phyloP scores from a whole-genome alignment of 2,888 invertebrate genomes.

The Apoderus coryli region DNA sequence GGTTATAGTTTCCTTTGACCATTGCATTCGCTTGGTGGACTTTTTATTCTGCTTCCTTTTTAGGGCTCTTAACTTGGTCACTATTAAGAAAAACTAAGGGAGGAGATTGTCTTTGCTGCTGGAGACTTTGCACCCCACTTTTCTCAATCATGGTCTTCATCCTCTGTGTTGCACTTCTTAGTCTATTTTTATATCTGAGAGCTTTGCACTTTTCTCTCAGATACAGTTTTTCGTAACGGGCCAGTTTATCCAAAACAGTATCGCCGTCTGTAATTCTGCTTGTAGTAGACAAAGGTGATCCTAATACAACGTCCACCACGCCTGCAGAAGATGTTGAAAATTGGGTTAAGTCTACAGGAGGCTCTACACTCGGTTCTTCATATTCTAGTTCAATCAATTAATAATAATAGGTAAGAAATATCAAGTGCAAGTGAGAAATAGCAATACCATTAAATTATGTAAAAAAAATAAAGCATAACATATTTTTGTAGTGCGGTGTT shows the following conservation, averaged over 20 bases:
- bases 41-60: constrained; percentile 9
- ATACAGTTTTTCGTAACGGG: constrained; percentile 1
- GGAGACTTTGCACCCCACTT: no score
- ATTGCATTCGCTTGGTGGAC: constrained; percentile 11
- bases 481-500: no score
- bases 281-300: background rate
- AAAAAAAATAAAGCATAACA: no score
- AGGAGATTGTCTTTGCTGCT: no score
- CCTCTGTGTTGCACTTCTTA: background rate
- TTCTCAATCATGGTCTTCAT: background rate
- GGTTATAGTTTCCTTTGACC: constrained; percentile 13
- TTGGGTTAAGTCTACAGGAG: background rate
- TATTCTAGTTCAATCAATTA: no score
- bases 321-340: background rate
- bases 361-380: no score
- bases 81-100: no score
- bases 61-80: constrained; percentile 8
- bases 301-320: background rate
- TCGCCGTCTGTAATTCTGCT: background rate
- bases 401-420: no score
- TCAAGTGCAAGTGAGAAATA: no score
- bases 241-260: background rate
- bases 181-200: background rate
- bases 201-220: constrained; percentile 1
- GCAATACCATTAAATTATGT: no score